phyloP scores from a whole-genome alignment of 2,888 invertebrate species.

The Tipula helvola region DNA sequence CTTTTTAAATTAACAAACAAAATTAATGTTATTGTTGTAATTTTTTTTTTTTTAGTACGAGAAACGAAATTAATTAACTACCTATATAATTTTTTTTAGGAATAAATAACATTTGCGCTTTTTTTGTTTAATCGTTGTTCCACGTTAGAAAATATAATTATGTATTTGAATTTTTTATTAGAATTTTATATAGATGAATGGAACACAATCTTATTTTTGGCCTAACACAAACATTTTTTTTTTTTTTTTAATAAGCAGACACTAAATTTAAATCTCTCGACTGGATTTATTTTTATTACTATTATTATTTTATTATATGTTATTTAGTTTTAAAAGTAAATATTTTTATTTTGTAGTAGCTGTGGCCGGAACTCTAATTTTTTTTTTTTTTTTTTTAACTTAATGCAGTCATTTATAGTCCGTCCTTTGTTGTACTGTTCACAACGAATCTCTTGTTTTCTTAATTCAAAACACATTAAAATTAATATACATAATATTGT shows the following conservation, averaged over 20 bases:
- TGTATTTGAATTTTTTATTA: not conserved
- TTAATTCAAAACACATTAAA: not conserved
- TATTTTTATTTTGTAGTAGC: not conserved
- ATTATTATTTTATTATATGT: not conserved
- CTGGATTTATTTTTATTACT: not conserved
- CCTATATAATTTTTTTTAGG: not conserved
- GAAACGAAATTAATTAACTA: not conserved
- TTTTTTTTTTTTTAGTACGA: not conserved
- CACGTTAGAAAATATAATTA: not conserved
- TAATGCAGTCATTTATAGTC: constrained; percentile 4
- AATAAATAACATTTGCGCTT: not conserved
- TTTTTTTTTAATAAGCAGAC: not conserved
- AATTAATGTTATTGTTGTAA: not conserved
- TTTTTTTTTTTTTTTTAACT: not conserved
- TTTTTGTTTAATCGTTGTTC: not conserved
- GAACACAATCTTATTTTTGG: not conserved
- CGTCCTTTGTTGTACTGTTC: not conserved
- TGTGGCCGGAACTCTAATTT: not conserved
- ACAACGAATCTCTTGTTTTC: not conserved
- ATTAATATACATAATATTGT: not conserved
- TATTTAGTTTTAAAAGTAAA: not conserved
- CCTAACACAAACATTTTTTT: not conserved
- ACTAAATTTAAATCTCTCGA: not conserved
- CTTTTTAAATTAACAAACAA: not conserved
- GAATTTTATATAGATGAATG: not conserved